Evolutionary conservation across 1,140 invertebrate species (phyloP).

Genomic region (Bombus breviceps): DNA sequence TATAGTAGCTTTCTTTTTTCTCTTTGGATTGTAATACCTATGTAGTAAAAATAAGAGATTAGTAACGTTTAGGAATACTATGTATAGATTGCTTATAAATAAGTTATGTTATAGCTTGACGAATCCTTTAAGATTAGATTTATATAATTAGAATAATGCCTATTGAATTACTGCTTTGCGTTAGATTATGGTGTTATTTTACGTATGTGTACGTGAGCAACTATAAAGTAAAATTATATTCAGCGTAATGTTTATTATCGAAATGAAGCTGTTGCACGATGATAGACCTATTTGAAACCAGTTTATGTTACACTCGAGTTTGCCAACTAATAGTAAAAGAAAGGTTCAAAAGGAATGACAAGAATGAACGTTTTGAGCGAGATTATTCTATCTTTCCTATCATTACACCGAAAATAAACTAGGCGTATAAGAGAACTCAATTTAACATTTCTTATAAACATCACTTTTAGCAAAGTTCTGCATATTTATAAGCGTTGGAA

Average conservation of each 20-base stretch:
- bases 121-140: neutral
- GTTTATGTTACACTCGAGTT: neutral
- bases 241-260: neutral
- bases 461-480: too few species aligned
- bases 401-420: neutral
- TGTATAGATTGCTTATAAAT: neutral
- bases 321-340: neutral
- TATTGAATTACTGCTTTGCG: neutral
- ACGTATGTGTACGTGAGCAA: neutral
- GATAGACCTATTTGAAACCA: constrained; percentile 12
- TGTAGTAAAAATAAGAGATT: neutral
- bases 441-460: neutral
- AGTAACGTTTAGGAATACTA: too few species aligned
- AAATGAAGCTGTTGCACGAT: constrained; percentile 2
- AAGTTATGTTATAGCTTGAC: neutral
- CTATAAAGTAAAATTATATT: neutral
- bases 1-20: neutral
- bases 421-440: neutral
- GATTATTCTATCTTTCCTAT: neutral
- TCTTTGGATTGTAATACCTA: neutral
- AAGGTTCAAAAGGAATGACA: neutral
- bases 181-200: neutral
- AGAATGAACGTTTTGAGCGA: neutral
- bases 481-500: neutral
- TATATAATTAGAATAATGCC: neutral